Evolutionary conservation across 2,888 invertebrate genomes (phyloP).

Genomic region (Athalia circularis): DNA sequence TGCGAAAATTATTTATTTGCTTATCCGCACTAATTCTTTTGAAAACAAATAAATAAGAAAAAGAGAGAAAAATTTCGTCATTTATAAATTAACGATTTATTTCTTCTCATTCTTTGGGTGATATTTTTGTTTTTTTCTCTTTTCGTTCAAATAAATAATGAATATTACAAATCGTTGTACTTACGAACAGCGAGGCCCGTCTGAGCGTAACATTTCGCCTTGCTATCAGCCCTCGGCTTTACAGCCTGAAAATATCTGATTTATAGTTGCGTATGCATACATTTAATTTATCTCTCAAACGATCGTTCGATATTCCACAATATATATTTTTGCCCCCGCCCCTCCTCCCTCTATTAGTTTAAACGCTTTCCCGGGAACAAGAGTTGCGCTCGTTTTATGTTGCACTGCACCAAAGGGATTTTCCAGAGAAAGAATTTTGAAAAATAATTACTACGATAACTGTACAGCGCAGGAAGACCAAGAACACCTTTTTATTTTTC

Average conservation of each 20-base stretch:
- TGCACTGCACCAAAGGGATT: too few species aligned
- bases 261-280: slow-evolving; percentile 4
- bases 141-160: not conserved
- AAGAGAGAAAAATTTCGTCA: too few species aligned
- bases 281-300: slow-evolving; percentile 38
- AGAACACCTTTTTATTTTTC: too few species aligned
- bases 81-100: too few species aligned
- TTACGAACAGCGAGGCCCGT: slow-evolving; percentile 32
- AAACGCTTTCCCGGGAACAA: not conserved
- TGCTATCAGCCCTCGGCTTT: slow-evolving; percentile 41
- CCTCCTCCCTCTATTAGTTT: not conserved
- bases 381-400: not conserved
- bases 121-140: not conserved
- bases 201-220: slow-evolving; percentile 43
- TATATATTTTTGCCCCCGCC: slow-evolving; percentile 9
- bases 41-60: too few species aligned
- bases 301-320: slow-evolving; percentile 10
- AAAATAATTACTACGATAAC: too few species aligned
- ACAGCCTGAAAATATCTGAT: slow-evolving; percentile 41
- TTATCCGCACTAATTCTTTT: too few species aligned
- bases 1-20: too few species aligned
- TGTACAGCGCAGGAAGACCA: not conserved
- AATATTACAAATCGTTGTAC: slow-evolving; percentile 15
- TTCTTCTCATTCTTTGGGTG: not conserved
- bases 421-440: too few species aligned